Conservation (phyloP, 2,888 invertebrate species). For the Saturnia pavonia region DNA sequence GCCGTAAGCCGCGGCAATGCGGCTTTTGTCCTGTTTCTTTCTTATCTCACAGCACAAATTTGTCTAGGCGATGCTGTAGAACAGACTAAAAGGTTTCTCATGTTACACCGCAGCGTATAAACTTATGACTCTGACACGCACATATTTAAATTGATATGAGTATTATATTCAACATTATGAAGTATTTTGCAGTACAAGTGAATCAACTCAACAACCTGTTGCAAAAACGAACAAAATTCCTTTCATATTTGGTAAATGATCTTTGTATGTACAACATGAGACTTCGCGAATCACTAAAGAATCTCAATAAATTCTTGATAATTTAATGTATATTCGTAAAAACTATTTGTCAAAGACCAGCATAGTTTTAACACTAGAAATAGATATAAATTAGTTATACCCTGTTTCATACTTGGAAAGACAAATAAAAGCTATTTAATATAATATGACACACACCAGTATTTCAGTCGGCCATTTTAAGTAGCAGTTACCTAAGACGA, state of each 20-base stretch:
- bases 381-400: too few relatives aligned
- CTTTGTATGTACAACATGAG: too few relatives aligned
- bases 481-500: constrained; percentile 58
- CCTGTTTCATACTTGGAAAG: too few relatives aligned
- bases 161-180: not conserved
- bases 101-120: constrained; percentile 48
- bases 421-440: too few relatives aligned
- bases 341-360: too few relatives aligned
- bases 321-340: too few relatives aligned
- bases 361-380: too few relatives aligned
- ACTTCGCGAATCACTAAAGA: too few relatives aligned
- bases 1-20: constrained; percentile 65
- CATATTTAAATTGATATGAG: not conserved
- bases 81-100: constrained; percentile 53
- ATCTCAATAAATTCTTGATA: too few relatives aligned
- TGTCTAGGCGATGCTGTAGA: constrained; percentile 78
- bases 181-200: not conserved
- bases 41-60: constrained; percentile 76
- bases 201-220: too few relatives aligned
- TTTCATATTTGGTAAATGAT: too few relatives aligned
- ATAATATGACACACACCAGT: constrained; percentile 45
- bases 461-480: constrained; percentile 50
- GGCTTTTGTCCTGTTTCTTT: constrained; percentile 74
- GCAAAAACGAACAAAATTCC: too few relatives aligned
- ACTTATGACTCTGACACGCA: not conserved